phyloP scores from a whole-genome alignment of 2,888 invertebrate genomes.

The Amphipyra berbera region DNA sequence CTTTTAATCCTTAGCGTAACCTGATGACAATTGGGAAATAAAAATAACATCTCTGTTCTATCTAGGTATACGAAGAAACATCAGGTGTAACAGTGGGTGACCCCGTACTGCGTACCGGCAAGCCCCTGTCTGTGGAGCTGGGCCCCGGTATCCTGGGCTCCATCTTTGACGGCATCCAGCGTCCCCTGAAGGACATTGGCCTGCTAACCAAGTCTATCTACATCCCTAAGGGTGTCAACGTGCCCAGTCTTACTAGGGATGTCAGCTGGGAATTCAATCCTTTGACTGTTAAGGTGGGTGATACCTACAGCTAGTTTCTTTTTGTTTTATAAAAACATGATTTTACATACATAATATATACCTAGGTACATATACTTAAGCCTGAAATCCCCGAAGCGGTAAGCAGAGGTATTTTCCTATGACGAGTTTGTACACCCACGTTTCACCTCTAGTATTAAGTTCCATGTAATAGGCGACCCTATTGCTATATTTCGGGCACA shows the following conservation, averaged over 20 bases:
- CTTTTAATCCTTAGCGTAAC: no score
- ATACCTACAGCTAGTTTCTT: no score
- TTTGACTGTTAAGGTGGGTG: conserved; percentile 92
- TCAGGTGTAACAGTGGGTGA: conserved; percentile 99
- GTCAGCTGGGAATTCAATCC: conserved; percentile 98
- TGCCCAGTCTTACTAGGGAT: conserved; percentile 96
- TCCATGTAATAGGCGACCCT: no score
- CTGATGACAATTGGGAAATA: no score
- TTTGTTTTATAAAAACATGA: no score
- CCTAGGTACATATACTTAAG: no score
- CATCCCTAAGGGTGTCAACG: conserved; percentile 99
- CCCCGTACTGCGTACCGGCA: conserved; percentile 99
- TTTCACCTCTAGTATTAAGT: no score
- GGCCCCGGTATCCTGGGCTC: conserved; percentile 99
- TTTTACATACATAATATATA: no score
- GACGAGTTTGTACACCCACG: no score
- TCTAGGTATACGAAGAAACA: conserved; percentile 96
- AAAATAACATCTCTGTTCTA: neutral
- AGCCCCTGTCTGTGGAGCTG: conserved; percentile 99
- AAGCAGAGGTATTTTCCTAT: no score
- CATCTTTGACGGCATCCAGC: conserved; percentile 99
- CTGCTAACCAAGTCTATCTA: conserved; percentile 98
- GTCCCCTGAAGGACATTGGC: conserved; percentile 98
- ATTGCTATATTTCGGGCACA: no score
- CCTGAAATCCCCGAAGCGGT: no score